Evolutionary conservation across 2,888 invertebrate genomes (phyloP).

Genomic region (Caenorhabditis sp.): DNA sequence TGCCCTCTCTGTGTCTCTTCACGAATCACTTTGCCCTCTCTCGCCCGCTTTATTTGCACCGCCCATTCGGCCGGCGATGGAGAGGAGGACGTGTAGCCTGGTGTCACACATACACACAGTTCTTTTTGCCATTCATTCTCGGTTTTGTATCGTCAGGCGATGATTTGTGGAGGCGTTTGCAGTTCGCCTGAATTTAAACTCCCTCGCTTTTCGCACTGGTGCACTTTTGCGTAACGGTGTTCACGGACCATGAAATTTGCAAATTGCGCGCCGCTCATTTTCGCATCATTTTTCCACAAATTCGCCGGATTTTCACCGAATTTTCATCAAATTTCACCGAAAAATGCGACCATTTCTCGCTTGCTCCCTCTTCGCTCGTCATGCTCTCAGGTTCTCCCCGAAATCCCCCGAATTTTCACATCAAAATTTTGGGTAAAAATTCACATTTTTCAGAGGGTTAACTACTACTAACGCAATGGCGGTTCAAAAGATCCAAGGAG

Average conservation of each 20-base stretch:
- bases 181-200: neutral
- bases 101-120: conserved; percentile 37
- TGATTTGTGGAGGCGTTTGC: neutral
- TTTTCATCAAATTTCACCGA: neutral
- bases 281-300: neutral
- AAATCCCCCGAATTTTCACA: neutral
- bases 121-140: conserved; percentile 26
- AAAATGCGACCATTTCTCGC: conserved; percentile 59
- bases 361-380: conserved; percentile 44
- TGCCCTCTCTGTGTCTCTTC: conserved; percentile 57
- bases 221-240: conserved; percentile 44
- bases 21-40: conserved; percentile 42
- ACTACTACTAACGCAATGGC: conserved; percentile 59
- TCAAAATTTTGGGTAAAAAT: no score
- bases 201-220: neutral
- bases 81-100: conserved; percentile 57
- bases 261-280: conserved; percentile 3
- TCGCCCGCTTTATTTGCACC: conserved; percentile 46
- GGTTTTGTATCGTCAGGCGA: conserved; percentile 12
- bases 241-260: conserved; percentile 9
- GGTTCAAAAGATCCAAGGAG: conserved; percentile 79
- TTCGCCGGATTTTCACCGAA: no score
- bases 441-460: conserved; percentile 47
- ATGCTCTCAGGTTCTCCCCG: conserved; percentile 44
- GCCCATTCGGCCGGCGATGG: conserved; percentile 52